These are phyloP conservation scores for Pampusana beccarii DNA, from an alignment of 2,113 vertebrate genomes.

Conservation along the genomic window DNA sequence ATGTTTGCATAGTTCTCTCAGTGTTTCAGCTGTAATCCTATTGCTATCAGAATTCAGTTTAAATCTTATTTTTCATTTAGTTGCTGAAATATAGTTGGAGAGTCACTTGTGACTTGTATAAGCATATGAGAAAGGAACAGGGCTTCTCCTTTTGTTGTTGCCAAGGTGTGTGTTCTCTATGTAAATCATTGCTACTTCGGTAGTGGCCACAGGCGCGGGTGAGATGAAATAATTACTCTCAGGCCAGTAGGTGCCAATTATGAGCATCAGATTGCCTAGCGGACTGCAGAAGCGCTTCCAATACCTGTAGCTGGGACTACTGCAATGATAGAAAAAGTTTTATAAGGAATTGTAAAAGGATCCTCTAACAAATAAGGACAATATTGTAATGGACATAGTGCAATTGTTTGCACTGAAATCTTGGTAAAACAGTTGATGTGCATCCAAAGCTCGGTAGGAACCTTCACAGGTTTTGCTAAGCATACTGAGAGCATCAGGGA, in stretches of 20 bases:
- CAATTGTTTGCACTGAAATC: not conserved
- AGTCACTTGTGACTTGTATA: not conserved
- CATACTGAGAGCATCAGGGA: not conserved
- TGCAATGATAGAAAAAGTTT: not conserved
- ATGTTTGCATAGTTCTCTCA: slow-evolving; percentile 57
- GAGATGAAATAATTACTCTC: not conserved
- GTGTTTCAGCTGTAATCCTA: slow-evolving; percentile 58
- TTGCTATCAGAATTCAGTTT: slow-evolving; percentile 53
- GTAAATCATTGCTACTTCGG: not conserved
- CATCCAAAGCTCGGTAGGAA: not conserved
- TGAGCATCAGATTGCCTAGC: not conserved
- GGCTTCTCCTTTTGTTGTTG: not conserved
- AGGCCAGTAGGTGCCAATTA: not conserved
- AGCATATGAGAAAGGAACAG: not conserved
- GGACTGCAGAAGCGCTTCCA: not conserved
- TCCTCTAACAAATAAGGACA: not conserved
- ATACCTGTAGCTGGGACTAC: not conserved
- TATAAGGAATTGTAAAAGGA: not conserved
- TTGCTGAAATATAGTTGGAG: slow-evolving; percentile 52
- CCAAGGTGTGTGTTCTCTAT: not conserved
- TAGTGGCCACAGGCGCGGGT: not conserved
- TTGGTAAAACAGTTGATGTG: not conserved
- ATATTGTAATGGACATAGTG: not conserved
- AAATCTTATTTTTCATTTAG: slow-evolving; percentile 60
- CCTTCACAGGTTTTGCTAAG: not conserved